These are phyloP conservation scores for Drosophila neutralis DNA, from an alignment of 2,888 invertebrate genomes.

Conservation along the genomic window DNA sequence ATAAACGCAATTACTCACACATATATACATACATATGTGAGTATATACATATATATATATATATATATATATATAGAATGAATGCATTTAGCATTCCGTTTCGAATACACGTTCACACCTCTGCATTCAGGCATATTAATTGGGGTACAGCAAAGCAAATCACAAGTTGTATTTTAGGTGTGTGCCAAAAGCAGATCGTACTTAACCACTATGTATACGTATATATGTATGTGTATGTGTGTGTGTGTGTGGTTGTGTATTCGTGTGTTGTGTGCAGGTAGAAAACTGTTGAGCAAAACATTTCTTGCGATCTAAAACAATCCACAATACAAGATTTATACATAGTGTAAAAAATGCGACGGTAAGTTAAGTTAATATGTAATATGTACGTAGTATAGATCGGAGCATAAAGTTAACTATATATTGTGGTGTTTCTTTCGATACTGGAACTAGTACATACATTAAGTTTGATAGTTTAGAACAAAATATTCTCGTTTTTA, in stretches of 20 bases:
- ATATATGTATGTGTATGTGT: conserved; percentile 17
- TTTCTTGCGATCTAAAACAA: conserved; percentile 49
- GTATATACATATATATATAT: conserved; percentile 15
- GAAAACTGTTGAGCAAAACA: conserved; percentile 53
- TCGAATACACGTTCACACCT: conserved; percentile 35
- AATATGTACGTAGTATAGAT: conserved; percentile 49
- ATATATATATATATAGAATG: conserved; percentile 11
- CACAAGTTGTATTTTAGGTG: conserved; percentile 64
- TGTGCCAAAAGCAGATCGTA: conserved; percentile 55
- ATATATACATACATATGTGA: conserved; percentile 22
- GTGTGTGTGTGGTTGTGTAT: conserved; percentile 4
- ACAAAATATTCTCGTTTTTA: conserved; percentile 32
- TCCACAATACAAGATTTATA: conserved; percentile 59
- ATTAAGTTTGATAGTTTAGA: conserved; percentile 28
- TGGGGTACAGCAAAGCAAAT: conserved; percentile 67
- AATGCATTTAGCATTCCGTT: conserved; percentile 28
- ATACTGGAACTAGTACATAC: conserved; percentile 47
- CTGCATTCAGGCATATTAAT: conserved; percentile 30
- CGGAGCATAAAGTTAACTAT: conserved; percentile 73
- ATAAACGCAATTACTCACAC: conserved; percentile 50
- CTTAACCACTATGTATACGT: conserved; percentile 29
- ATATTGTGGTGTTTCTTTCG: conserved; percentile 19
- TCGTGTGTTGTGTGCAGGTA: conserved; percentile 41
- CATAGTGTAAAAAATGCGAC: conserved; percentile 51
- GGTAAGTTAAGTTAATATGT: conserved; percentile 49